Base-by-base conservation (phyloP, 1,140 invertebrate genomes). In the Pachypsylla venusta region DNA sequence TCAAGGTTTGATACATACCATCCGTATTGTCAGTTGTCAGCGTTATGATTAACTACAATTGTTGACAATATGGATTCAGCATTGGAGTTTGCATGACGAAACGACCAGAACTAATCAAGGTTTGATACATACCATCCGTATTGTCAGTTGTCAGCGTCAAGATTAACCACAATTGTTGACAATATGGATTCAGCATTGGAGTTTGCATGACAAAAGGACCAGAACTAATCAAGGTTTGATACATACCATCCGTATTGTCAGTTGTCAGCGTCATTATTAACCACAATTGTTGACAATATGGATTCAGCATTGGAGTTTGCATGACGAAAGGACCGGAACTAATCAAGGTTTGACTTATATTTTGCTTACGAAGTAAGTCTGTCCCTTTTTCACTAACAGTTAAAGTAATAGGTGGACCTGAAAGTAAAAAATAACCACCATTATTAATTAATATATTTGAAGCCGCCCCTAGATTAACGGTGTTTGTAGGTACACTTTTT, bases 221-320 rank as follows among this genome's bases (percentile, higher is more conserved):
- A 26, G 79, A 83, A 48, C n/a, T 48, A 19, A 48, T 48, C n/a
- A n/a, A n/a, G n/a, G n/a, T n/a, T n/a, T n/a, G n/a, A n/a, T n/a
- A 66, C 68, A 70, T 76, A 92, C 89, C 87, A 72, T 92, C 89
- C 60, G 77, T 83, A 74, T 89, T 90, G 57, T 85, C 80, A 3
- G 89, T 93, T 14, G 83, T 74, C 64, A 95, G 77, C 70, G 88
- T 85, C 27, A 87, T 87, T 55, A 91, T 85, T 0, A 98, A 74
- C 92, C 93, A 97, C 54, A 98, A 70, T 70, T 97, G 91, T 71
- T 97, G 92, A 60, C 85, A 83, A 65, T 94, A 93, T 0, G 89
- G 87, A 4, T 87, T 85, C 67, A 96, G 73, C 13, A 81, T 71
- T 0, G 90, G 88, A 5, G 87, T 90, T 22, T 63, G 60, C 74